These are phyloP conservation scores for Julus scanicus DNA, from an alignment of 2,888 invertebrate species.

Conservation along the genomic window DNA sequence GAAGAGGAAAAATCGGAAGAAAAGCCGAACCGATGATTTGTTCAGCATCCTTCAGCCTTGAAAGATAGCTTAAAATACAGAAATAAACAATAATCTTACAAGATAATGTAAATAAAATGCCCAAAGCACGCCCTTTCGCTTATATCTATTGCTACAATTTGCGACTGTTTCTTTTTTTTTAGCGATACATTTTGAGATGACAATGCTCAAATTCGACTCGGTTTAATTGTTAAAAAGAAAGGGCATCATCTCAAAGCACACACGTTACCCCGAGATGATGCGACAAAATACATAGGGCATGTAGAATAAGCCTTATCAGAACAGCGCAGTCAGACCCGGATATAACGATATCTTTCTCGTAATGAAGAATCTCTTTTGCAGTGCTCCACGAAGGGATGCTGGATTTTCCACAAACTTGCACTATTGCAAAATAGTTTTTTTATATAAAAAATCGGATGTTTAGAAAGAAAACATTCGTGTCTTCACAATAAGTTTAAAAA, in stretches of 20 bases:
- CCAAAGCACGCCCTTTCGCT: not conserved
- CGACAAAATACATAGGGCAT: not conserved
- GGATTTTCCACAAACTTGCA: too few relatives aligned
- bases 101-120: constrained; percentile 28
- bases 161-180: not conserved
- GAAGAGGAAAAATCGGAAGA: not conserved
- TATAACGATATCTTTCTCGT: not conserved
- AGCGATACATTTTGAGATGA: not conserved
- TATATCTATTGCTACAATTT: not conserved
- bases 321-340: not conserved
- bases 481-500: too few relatives aligned
- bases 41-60: not conserved
- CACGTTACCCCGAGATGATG: not conserved
- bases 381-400: too few relatives aligned
- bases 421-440: too few relatives aligned
- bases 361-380: too few relatives aligned
- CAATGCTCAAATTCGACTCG: constrained; percentile 1
- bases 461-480: too few relatives aligned
- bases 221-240: not conserved
- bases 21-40: not conserved
- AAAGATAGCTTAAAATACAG: constrained; percentile 4
- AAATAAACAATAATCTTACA: constrained; percentile 45
- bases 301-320: not conserved
- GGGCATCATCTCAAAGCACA: not conserved
- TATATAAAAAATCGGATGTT: too few relatives aligned